A percentile compares a stretch with the other conserved stretches of the same genome.
phyloP scores from a whole-genome alignment of 2,797 vertebrate species.

The Pogoniulus pusillus region DNA sequence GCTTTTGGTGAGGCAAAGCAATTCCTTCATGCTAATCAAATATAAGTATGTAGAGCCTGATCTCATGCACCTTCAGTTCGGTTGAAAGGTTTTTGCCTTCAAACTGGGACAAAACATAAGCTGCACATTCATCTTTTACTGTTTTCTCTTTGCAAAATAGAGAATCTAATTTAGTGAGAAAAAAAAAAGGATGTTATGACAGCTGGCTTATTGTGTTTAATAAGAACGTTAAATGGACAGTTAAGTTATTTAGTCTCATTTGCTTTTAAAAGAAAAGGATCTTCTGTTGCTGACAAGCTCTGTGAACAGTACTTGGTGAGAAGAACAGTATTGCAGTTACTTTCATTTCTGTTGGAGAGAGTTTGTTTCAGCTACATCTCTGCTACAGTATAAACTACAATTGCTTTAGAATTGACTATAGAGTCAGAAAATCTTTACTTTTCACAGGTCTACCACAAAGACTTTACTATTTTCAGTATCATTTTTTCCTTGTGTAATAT shows the following conservation, averaged over 20 bases:
- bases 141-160: not conserved
- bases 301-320: not conserved
- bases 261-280: not conserved
- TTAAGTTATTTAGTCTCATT: not conserved
- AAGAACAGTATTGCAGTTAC: not conserved
- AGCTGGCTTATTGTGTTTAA: not conserved
- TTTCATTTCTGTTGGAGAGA: not conserved
- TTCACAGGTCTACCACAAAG: not conserved
- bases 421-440: not conserved
- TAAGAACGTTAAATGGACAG: not conserved
- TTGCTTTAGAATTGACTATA: not conserved
- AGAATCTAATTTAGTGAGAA: not conserved
- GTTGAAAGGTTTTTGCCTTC: not conserved
- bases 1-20: not conserved
- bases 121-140: not conserved
- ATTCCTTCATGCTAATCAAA: constrained; percentile 10
- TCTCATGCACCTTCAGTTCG: not conserved
- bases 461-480: not conserved
- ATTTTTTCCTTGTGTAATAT: not conserved
- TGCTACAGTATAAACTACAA: not conserved
- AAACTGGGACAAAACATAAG: not conserved
- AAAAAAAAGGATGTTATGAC: not conserved
- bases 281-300: not conserved
- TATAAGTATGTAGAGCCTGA: not conserved
- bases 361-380: not conserved